Evolutionary conservation across 2,797 vertebrate genomes (phyloP), one percentile per base, ranked within the genome.

Genomic region (Macropus fuliginosus): DNA sequence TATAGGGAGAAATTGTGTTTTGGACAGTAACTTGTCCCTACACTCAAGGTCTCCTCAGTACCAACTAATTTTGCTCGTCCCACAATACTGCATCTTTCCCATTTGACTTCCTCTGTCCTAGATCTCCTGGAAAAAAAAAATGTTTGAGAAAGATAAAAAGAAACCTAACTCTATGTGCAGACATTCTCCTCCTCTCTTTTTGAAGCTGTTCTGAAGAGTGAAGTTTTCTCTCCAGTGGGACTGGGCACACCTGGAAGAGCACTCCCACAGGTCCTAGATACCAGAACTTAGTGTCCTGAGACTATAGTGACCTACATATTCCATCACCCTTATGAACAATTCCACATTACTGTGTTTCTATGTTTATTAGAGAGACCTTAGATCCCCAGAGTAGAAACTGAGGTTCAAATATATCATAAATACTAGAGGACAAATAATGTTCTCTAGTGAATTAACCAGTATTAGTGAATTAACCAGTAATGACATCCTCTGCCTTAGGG

Each of bases 131-230:
- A 56, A 93, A 93, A 94, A 55, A 2, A 50, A 5, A 92, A 6
- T n/a, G 24, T 5, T 24, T 90, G 24, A 55, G 27, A 92, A 94
- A 93, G 56, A 91, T 81, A 93, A 56, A 92, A 55, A 91, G 81
- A 62, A 40, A 28, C 16, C 16, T 74, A 59, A 56, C 4, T 31
- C 54, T 92, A 46, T 52, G 24, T 1, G 14, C 91, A 81, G 54
- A 46, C 0, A 40, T 40, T 56, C 40, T 90, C 46, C 40, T 90
- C 46, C 12, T 40, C 21, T 40, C 0, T 40, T 93, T 92, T 40
- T 52, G 56, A 40, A 96, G n/a, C 52, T 92, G 46, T 34, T 81
- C 97, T 24, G 59, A 52, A 50, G 40, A 56, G 29, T 90, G 16
- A 52, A 91, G 54, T 0, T 87, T 46, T 94, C 91, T 94, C 54